phyloP scores from a whole-genome alignment of 1,140 invertebrate genomes.

The Ostrea denselamellosa region DNA sequence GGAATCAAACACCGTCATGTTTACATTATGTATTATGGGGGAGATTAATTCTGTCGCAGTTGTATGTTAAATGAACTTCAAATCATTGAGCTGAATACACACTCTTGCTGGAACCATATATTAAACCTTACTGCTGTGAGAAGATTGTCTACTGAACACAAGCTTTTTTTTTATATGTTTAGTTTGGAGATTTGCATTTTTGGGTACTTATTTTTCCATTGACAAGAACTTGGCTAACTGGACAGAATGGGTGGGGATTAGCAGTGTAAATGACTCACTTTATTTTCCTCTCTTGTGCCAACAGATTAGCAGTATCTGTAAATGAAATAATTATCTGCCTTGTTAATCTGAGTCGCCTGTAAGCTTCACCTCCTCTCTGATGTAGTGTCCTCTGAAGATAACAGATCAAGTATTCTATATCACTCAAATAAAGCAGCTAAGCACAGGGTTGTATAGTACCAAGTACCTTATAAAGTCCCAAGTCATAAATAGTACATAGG shows the following conservation, averaged over 20 bases:
- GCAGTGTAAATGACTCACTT: constrained; percentile 29
- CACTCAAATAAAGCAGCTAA: neutral
- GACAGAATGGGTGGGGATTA: constrained; percentile 18
- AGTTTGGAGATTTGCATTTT: constrained; percentile 20
- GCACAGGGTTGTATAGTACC: neutral
- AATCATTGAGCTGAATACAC: constrained; percentile 35
- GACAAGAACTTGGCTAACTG: constrained; percentile 32
- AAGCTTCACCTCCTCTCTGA: neutral
- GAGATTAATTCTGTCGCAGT: constrained; percentile 14
- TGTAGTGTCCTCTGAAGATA: neutral
- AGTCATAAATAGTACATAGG: too few relatives aligned
- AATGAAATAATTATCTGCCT: constrained; percentile 4
- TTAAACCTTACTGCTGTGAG: constrained; percentile 19
- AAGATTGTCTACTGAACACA: constrained; percentile 16
- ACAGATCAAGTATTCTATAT: neutral
- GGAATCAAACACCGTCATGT: constrained; percentile 25
- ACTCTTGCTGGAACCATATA: neutral
- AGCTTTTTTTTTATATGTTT: neutral
- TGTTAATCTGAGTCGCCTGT: neutral
- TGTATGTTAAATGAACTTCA: constrained; percentile 30
- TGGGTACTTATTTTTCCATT: constrained; percentile 35
- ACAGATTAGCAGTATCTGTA: constrained; percentile 14
- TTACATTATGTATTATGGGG: constrained; percentile 26
- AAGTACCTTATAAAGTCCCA: neutral
- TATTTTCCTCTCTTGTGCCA: constrained; percentile 7